Evolutionary conservation across 1,140 invertebrate species (phyloP).

Genomic region (Uloborus diversus): DNA sequence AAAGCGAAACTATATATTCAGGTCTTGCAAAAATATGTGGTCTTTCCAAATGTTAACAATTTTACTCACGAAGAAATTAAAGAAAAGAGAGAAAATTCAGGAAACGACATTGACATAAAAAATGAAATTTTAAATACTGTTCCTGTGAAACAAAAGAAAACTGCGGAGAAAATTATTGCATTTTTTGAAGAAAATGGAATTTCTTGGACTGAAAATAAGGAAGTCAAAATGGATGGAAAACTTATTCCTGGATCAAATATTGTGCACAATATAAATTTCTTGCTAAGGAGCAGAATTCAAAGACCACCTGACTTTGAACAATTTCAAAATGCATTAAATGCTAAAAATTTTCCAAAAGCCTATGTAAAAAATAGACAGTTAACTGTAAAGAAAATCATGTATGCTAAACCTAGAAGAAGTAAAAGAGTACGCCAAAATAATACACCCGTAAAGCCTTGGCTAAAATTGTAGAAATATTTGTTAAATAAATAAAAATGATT

Average conservation of each 20-base stretch:
- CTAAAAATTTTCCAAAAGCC: no score
- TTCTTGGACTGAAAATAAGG: neutral
- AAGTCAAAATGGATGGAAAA: neutral
- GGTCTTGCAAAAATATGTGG: constrained; percentile 13
- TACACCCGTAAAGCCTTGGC: no score
- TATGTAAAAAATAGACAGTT: no score
- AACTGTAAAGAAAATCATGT: no score
- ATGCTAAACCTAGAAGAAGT: no score
- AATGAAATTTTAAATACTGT: neutral
- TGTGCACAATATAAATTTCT: neutral
- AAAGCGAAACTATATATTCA: constrained; percentile 1
- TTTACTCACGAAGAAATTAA: neutral
- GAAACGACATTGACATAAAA: neutral
- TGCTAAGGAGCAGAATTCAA: no score
- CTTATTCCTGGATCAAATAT: neutral
- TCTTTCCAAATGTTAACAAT: neutral
- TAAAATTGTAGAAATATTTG: no score
- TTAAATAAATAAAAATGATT: no score
- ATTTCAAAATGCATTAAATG: no score
- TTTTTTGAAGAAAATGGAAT: neutral
- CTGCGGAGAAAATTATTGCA: neutral
- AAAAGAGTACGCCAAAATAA: no score
- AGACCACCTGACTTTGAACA: no score
- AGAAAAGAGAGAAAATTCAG: neutral
- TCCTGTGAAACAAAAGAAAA: neutral